These are phyloP conservation scores for Archocentrus centrarchus DNA, from an alignment of 2,113 vertebrate species.

Conservation along the genomic window DNA sequence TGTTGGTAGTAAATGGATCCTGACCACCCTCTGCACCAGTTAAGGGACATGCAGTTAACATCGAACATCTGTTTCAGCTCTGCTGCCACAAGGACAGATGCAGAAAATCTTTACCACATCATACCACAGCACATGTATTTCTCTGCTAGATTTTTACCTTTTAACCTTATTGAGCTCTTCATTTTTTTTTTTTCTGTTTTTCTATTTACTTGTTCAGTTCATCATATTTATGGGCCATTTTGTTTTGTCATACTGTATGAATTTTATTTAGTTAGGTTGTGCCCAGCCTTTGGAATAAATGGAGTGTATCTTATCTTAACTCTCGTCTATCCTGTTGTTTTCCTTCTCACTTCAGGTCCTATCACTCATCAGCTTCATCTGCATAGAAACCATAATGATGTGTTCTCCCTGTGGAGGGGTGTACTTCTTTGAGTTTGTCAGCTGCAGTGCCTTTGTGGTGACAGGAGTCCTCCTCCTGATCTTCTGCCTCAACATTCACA, in stretches of 20 bases:
- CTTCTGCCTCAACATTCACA: constrained; percentile 92
- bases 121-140: not conserved
- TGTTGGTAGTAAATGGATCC: not conserved
- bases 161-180: not conserved
- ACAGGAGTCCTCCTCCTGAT: constrained; percentile 92
- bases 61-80: not conserved
- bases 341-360: constrained; percentile 80
- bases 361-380: constrained; percentile 92
- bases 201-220: not conserved
- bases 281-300: not conserved
- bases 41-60: not conserved
- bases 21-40: not conserved
- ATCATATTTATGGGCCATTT: not conserved
- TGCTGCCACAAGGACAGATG: constrained; percentile 2
- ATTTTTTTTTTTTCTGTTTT: not conserved
- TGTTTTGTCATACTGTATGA: not conserved
- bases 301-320: not conserved
- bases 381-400: constrained; percentile 97
- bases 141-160: not conserved
- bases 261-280: not conserved
- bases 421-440: constrained; percentile 99
- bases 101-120: not conserved
- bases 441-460: constrained; percentile 94
- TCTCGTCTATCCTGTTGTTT: not conserved
- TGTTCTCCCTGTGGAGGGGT: constrained; percentile 94